Percentiles rank a stretch among this genome's conserved stretches.
Conservation (phyloP, 2,113 vertebrate genomes). For the Hystrix brachyura region DNA sequence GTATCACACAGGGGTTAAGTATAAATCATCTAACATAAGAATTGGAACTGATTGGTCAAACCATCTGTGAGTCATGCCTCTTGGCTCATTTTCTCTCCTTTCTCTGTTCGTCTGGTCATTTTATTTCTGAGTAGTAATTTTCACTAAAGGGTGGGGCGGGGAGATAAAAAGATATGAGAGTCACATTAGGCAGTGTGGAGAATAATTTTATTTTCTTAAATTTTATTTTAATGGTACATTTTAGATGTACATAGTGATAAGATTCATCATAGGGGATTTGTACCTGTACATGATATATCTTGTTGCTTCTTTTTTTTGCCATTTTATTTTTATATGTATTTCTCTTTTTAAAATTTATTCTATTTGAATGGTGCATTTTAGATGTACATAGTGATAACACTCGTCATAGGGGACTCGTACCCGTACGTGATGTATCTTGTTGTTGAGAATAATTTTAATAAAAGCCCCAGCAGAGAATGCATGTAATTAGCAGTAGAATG, state of each 20-base stretch:
- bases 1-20: not conserved
- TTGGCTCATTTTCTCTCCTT: not conserved
- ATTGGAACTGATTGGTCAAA: conserved; percentile 16
- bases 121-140: conserved; percentile 65
- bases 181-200: conserved; percentile 40
- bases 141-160: conserved; percentile 10
- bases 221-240: too few species aligned
- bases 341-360: too few species aligned
- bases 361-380: too few species aligned
- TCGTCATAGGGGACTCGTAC: too few species aligned
- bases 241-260: too few species aligned
- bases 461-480: conserved; percentile 52
- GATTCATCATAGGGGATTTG: too few species aligned
- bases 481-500: conserved; percentile 66
- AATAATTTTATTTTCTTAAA: conserved; percentile 37
- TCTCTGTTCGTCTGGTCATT: conserved; percentile 60
- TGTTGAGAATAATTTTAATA: conserved; percentile 65
- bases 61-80: not conserved
- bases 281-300: too few species aligned
- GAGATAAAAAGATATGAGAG: conserved; percentile 48
- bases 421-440: too few species aligned
- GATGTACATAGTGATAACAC: too few species aligned
- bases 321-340: too few species aligned
- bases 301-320: too few species aligned
- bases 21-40: conserved; percentile 28